A percentile compares a stretch with the other conserved stretches of the same genome.
Evolutionary conservation across 2,113 vertebrate species (phyloP).

Genomic region (Bungarus multicinctus): DNA sequence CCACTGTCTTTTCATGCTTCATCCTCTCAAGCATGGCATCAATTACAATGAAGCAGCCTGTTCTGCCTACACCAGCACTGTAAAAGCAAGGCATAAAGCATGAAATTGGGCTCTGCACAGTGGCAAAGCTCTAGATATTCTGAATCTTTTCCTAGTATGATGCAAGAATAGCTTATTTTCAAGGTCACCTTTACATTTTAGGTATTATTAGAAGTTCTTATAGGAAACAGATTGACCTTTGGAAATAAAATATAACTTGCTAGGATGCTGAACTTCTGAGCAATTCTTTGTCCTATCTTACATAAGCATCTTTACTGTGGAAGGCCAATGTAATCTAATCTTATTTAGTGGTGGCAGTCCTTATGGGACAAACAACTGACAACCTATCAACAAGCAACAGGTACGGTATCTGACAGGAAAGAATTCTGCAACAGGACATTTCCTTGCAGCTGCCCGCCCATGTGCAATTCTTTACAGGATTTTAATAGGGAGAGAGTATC

Average conservation of each 20-base stretch:
- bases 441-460: constrained; percentile 43
- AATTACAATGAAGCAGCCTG: constrained; percentile 92
- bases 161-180: background rate
- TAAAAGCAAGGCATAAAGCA: background rate
- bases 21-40: constrained; percentile 97
- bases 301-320: background rate
- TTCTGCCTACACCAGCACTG: constrained; percentile 92
- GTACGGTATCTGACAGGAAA: background rate
- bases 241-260: background rate
- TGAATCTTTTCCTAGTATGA: background rate
- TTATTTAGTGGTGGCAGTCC: background rate
- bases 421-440: constrained; percentile 33
- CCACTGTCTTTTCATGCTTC: constrained; percentile 91
- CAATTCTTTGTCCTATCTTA: background rate
- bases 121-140: background rate
- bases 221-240: background rate
- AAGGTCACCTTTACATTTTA: background rate
- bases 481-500: constrained; percentile 59
- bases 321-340: background rate
- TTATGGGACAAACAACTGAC: background rate
- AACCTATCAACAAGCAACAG: constrained; percentile 27
- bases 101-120: background rate
- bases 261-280: background rate
- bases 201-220: background rate
- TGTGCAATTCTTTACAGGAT: constrained; percentile 53